Percentiles rank a stretch among this genome's conserved stretches.
Evolutionary conservation across 2,113 vertebrate genomes (phyloP).

Genomic region (Nerophis lumbriciformis): DNA sequence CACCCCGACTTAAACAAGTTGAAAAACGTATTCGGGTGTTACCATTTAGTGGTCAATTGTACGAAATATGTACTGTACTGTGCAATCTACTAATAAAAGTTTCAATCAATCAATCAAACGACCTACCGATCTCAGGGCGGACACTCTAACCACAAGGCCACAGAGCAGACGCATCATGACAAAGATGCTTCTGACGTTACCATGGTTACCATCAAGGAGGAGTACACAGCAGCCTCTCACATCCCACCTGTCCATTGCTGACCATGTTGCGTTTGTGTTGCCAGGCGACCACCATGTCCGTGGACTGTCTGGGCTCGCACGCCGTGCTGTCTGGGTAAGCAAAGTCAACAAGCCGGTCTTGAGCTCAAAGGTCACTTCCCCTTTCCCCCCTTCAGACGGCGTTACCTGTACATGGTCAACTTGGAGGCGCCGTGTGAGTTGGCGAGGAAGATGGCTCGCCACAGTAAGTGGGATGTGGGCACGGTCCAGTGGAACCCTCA

Average conservation of each 20-base stretch:
- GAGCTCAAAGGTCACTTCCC: not conserved
- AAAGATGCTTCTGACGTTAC: too few species aligned
- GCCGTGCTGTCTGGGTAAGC: slow-evolving; percentile 94
- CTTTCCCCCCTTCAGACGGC: slow-evolving; percentile 69
- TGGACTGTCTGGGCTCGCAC: slow-evolving; percentile 91
- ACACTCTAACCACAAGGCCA: too few species aligned
- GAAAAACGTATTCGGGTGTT: too few species aligned
- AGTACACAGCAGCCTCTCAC: too few species aligned
- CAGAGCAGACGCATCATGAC: too few species aligned
- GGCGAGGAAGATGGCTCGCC: slow-evolving; percentile 87
- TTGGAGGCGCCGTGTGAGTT: slow-evolving; percentile 84
- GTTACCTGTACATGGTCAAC: slow-evolving; percentile 92
- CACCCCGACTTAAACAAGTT: too few species aligned
- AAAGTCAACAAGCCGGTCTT: not conserved
- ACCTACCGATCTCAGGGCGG: too few species aligned
- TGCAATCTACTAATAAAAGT: too few species aligned
- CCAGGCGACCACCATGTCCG: slow-evolving; percentile 97
- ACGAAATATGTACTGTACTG: too few species aligned
- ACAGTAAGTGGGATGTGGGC: slow-evolving; percentile 98
- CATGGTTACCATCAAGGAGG: too few species aligned
- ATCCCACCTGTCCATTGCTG: not conserved
- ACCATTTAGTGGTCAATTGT: too few species aligned
- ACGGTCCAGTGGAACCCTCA: slow-evolving; percentile 98
- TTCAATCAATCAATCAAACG: too few species aligned
- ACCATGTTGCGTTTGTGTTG: slow-evolving; percentile 5